Evolutionary conservation across 2,113 vertebrate species (phyloP), one percentile per base, ranked within the genome.

Genomic region (Syngnathus floridae): DNA sequence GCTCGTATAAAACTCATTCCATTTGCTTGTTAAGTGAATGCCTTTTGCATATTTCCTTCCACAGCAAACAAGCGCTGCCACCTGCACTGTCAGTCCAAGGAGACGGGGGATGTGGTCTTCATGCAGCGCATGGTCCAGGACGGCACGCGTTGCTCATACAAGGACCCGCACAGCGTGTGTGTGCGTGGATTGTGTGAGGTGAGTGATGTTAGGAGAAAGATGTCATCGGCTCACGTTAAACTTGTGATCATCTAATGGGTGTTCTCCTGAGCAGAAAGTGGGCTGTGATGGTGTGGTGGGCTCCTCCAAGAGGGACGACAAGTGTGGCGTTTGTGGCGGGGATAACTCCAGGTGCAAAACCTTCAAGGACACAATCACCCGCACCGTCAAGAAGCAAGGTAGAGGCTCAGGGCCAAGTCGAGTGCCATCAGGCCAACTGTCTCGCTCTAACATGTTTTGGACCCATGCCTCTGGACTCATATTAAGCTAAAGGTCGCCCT

Each of bases 91-190:
- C 91, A 96, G 69, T 95, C 95, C 26, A 93, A 91, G 83, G 95
- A 99, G 78, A 95, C 91, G 0, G 86, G 89, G 19, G 93, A 94
- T 13, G 90, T 94, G 71, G 92, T 95, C 17, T 93, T 93, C 72
- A 96, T 96, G 93, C 92, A 96, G 64, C 90, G 90, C 58, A 89
- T 91, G 88, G 94, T 93, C 0, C 92, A 94, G 0, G 94, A 97
- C 0, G 97, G 97, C 62, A 98, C 94, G 0, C 95, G 91, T 77
- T 99, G 97, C 84, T 99, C 97, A 41, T 99, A 99, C 87, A 98
- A 95, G 83, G 95, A 98, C 0, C 88, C 92, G 13, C 92, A 97
- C 88, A 98, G 94, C 71, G 89, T 99, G 84, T 99, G 97, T 0
- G 94, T 98, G 82, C 88, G 91, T 0, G 97, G 95, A 0, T 93